A percentile compares a stretch with the other conserved stretches of the same genome.
These are phyloP conservation scores for Idaea biselata DNA, from an alignment of 2,888 invertebrate genomes.

Conservation along the genomic window DNA sequence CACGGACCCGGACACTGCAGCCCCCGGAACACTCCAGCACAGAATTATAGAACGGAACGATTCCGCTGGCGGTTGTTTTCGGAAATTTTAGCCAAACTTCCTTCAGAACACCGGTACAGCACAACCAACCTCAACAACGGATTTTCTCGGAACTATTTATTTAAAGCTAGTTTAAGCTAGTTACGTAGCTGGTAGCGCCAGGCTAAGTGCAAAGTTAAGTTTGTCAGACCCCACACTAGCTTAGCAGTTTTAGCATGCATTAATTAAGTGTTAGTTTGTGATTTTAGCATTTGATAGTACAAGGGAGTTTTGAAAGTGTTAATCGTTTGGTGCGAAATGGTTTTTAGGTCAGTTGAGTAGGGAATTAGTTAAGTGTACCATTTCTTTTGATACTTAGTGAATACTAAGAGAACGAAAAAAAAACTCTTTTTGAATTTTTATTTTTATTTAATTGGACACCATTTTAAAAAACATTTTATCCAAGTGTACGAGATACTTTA, in stretches of 20 bases:
- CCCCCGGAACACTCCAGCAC: constrained; percentile 20
- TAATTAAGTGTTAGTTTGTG: constrained; percentile 21
- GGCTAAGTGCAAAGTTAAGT: background rate
- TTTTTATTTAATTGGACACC: too few relatives aligned
- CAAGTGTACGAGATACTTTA: too few relatives aligned
- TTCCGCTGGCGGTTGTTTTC: constrained; percentile 43
- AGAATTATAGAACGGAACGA: constrained; percentile 39
- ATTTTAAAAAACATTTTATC: too few relatives aligned
- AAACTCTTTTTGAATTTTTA: too few relatives aligned
- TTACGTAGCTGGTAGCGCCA: background rate
- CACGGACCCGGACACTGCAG: background rate
- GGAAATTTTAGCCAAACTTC: constrained; percentile 36
- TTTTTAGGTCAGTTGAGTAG: background rate
- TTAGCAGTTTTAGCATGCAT: constrained; percentile 25
- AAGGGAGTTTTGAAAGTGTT: background rate
- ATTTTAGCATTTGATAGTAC: constrained; percentile 3
- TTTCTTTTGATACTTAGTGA: too few relatives aligned
- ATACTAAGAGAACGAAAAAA: too few relatives aligned
- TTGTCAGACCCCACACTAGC: constrained; percentile 3
- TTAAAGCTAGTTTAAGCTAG: background rate
- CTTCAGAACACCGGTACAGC: constrained; percentile 12
- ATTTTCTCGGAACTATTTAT: background rate
- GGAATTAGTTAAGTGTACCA: background rate
- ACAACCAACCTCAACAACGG: background rate
- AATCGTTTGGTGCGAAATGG: background rate